phyloP scores from a whole-genome alignment of 1,140 invertebrate genomes.

The Colletes gigas region DNA sequence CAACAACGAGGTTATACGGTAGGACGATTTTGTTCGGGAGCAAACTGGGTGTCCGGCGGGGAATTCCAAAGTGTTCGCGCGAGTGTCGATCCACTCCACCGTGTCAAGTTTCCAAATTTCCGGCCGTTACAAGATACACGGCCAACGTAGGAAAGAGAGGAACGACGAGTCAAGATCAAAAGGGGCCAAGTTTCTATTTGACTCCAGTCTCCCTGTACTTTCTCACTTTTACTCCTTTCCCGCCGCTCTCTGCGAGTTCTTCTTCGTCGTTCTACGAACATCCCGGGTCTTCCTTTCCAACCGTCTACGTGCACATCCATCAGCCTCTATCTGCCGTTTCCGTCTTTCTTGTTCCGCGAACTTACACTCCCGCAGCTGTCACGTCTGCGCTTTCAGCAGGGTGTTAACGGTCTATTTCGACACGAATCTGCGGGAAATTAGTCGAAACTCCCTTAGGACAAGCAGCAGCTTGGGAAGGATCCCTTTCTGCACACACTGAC shows the following conservation, averaged over 20 bases:
- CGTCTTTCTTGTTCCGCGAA: conserved; percentile 10
- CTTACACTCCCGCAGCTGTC: conserved; percentile 28
- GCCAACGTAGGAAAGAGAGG: conserved; percentile 22
- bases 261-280: background rate
- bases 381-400: conserved; percentile 39
- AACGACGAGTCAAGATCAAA: conserved; percentile 45
- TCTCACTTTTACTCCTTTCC: conserved; percentile 51
- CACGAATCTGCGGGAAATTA: conserved; percentile 67
- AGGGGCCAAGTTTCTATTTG: conserved; percentile 65
- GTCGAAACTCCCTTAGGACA: conserved; percentile 59
- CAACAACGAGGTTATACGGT: conserved; percentile 42
- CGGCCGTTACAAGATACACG: conserved; percentile 57
- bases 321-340: background rate
- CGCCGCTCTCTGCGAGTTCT: background rate
- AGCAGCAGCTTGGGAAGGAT: conserved; percentile 46
- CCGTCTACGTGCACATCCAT: conserved; percentile 3
- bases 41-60: conserved; percentile 52
- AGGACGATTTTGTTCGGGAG: conserved; percentile 51
- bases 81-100: conserved; percentile 52
- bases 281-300: background rate
- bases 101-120: conserved; percentile 69
- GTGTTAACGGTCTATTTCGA: conserved; percentile 67
- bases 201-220: conserved; percentile 47
- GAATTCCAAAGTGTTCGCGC: conserved; percentile 57
- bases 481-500: conserved; percentile 42